Evolutionary conservation across 1,140 invertebrate species (phyloP).

Genomic region (Drosophila ogumai): DNA sequence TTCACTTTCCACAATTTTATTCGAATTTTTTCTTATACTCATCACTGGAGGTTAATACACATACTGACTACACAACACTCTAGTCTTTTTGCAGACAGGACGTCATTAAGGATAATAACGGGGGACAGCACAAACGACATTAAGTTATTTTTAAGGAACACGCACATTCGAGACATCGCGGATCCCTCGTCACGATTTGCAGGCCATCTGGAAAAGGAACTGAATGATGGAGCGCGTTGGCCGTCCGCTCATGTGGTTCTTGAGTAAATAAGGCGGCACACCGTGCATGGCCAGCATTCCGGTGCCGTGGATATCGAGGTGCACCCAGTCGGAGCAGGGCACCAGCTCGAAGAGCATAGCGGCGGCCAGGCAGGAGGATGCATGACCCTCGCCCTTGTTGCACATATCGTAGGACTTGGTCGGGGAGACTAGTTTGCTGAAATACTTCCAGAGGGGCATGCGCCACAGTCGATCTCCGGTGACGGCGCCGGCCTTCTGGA

Average conservation of each 20-base stretch:
- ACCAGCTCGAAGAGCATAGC: constrained; percentile 88
- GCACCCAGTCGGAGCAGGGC: constrained; percentile 87
- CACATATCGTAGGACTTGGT: constrained; percentile 86
- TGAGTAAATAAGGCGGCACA: constrained; percentile 87
- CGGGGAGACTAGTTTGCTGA: constrained; percentile 88
- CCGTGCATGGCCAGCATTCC: constrained; percentile 86
- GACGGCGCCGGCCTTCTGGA: constrained; percentile 88
- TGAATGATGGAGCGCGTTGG: constrained; percentile 88
- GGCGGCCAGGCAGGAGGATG: constrained; percentile 88
- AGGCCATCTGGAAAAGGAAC: constrained; percentile 86
- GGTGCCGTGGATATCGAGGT: constrained; percentile 90
- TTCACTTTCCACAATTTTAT: constrained; percentile 6
- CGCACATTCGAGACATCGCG: neutral
- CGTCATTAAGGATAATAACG: constrained; percentile 20
- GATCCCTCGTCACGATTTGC: constrained; percentile 51
- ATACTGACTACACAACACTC: constrained; percentile 1
- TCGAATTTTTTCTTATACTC: neutral
- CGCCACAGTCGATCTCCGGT: constrained; percentile 96
- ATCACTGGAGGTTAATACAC: neutral
- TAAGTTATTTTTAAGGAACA: neutral
- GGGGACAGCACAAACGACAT: constrained; percentile 21
- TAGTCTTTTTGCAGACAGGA: neutral
- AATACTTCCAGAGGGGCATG: constrained; percentile 93
- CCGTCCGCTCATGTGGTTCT: constrained; percentile 86
- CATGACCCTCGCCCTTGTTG: constrained; percentile 86